These are phyloP conservation scores for Volucella zonaria DNA, from an alignment of 2,888 invertebrate species.

Conservation along the genomic window DNA sequence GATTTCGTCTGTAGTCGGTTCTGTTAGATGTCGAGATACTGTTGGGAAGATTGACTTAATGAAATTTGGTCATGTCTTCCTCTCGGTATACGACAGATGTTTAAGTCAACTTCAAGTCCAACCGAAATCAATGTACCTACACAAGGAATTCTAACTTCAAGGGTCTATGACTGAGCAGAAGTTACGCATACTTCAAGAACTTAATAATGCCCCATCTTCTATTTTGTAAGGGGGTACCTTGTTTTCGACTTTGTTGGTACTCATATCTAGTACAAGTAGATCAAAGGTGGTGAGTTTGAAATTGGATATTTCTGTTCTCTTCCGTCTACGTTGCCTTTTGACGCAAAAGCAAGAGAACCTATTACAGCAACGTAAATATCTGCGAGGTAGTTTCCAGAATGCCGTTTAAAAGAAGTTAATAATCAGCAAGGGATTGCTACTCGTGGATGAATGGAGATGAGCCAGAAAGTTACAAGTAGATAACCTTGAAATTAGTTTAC, in stretches of 20 bases:
- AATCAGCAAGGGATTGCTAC: neutral
- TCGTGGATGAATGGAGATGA: neutral
- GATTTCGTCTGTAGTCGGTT: neutral
- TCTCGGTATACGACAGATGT: no score
- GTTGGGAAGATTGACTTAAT: neutral
- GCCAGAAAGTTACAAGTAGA: neutral
- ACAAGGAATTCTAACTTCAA: no score
- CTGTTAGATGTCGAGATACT: constrained; percentile 8
- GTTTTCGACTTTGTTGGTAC: neutral
- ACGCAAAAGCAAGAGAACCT: no score
- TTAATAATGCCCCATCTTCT: constrained; percentile 8
- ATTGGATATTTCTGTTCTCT: neutral
- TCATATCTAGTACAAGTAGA: neutral
- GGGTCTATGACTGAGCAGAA: no score
- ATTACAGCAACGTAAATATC: no score
- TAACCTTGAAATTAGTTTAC: constrained; percentile 4
- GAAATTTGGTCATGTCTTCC: no score
- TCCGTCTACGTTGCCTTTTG: neutral
- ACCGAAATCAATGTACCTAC: no score
- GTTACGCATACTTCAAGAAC: neutral
- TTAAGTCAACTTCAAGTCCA: no score
- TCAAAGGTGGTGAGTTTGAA: constrained; percentile 14
- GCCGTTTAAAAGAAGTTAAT: neutral
- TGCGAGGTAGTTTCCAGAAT: neutral
- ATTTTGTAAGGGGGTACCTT: neutral